phyloP scores from a whole-genome alignment of 2,113 vertebrate species.

The Gnathonemus longibarbis region DNA sequence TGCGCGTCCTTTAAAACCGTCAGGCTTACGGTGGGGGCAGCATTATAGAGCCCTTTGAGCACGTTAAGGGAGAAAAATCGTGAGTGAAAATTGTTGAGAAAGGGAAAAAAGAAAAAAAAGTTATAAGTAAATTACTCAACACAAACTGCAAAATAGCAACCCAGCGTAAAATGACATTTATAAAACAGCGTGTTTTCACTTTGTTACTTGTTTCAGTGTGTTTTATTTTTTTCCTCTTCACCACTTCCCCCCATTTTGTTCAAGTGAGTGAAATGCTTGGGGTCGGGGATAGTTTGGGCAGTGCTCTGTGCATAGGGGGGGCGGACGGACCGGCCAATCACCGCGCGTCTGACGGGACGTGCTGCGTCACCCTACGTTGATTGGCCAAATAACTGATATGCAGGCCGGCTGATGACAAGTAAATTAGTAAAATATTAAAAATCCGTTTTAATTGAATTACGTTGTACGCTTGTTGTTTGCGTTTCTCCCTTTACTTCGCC shows the following conservation, averaged over 20 bases:
- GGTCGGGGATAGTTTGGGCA: background rate
- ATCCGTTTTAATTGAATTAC: background rate
- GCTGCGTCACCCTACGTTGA: background rate
- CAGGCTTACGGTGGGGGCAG: background rate
- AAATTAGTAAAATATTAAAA: background rate
- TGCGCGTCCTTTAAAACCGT: background rate
- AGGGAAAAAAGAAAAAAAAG: background rate
- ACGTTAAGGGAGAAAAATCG: background rate
- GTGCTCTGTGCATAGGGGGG: background rate
- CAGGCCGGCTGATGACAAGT: background rate
- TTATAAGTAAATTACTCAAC: background rate
- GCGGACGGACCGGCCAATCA: background rate
- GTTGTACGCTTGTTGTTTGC: background rate
- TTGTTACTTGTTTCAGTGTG: background rate
- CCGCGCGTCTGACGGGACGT: background rate
- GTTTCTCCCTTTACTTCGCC: background rate
- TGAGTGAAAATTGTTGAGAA: background rate
- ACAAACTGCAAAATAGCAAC: background rate
- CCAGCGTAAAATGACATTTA: background rate
- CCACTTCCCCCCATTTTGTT: background rate
- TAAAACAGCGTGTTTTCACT: background rate
- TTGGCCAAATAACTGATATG: background rate
- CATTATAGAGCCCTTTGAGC: background rate
- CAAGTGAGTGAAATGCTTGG: background rate
- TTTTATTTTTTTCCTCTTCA: background rate